phyloP scores from a whole-genome alignment of 2,888 invertebrate species.

The Limnephilus rhombicus region DNA sequence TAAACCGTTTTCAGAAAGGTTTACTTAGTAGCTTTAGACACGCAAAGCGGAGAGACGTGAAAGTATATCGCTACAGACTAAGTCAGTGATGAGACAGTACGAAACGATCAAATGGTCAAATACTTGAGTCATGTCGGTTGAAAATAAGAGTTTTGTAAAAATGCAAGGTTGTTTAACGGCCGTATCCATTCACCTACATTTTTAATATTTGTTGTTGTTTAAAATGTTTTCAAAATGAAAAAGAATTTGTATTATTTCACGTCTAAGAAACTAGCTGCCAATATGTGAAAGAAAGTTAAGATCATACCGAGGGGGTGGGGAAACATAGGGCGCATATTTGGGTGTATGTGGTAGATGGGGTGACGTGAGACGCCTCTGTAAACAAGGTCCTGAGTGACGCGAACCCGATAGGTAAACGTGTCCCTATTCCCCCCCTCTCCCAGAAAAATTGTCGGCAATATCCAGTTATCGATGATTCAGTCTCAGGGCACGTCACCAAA shows the following conservation, averaged over 20 bases:
- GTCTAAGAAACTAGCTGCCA: background rate
- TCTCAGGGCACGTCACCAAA: background rate
- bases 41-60: too few species aligned
- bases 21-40: too few species aligned
- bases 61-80: too few species aligned
- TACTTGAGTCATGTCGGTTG: too few species aligned
- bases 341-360: slow-evolving; percentile 25
- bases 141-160: too few species aligned
- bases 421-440: slow-evolving; percentile 31
- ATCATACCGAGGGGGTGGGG: background rate
- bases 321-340: background rate
- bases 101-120: too few species aligned
- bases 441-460: slow-evolving; percentile 3
- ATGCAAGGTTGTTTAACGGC: too few species aligned
- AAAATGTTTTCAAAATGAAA: background rate
- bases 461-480: background rate
- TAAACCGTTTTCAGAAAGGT: too few species aligned
- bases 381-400: slow-evolving; percentile 57
- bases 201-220: too few species aligned
- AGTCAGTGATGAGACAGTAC: too few species aligned
- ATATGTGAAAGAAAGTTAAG: background rate
- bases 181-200: too few species aligned
- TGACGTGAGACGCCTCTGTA: slow-evolving; percentile 52
- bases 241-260: background rate
- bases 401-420: slow-evolving; percentile 60